phyloP scores from a whole-genome alignment of 1,140 invertebrate genomes.

The Gonatopus flavifemur region DNA sequence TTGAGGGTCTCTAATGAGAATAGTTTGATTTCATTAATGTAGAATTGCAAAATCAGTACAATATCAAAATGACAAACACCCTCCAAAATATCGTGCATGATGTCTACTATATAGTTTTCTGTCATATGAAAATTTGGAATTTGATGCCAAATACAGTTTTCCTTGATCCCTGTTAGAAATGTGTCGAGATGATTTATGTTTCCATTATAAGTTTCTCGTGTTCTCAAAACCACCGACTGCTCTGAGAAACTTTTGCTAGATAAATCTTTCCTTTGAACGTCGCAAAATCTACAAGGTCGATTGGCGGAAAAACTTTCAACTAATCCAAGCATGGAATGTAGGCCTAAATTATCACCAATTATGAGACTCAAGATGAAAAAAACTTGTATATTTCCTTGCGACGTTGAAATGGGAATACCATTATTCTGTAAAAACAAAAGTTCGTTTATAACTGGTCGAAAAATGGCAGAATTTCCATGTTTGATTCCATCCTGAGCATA shows the following conservation, averaged over 20 bases:
- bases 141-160: neutral
- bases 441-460: neutral
- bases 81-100: conserved; percentile 6
- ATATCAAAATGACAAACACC: conserved; percentile 2
- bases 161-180: neutral
- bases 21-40: neutral
- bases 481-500: conserved; percentile 29
- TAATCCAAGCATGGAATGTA: neutral
- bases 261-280: neutral
- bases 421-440: no score
- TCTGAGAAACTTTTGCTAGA: neutral
- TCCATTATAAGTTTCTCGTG: neutral
- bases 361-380: neutral
- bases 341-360: neutral
- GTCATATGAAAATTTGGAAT: neutral
- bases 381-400: neutral
- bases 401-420: neutral
- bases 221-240: neutral
- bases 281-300: neutral
- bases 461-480: conserved; percentile 18
- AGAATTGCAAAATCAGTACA: neutral
- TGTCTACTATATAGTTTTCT: conserved; percentile 1
- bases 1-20: neutral
- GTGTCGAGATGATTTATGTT: neutral
- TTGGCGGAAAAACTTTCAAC: neutral